Base-by-base conservation (phyloP, 2,113 vertebrate species). In the Gymnobelideus leadbeateri region DNA sequence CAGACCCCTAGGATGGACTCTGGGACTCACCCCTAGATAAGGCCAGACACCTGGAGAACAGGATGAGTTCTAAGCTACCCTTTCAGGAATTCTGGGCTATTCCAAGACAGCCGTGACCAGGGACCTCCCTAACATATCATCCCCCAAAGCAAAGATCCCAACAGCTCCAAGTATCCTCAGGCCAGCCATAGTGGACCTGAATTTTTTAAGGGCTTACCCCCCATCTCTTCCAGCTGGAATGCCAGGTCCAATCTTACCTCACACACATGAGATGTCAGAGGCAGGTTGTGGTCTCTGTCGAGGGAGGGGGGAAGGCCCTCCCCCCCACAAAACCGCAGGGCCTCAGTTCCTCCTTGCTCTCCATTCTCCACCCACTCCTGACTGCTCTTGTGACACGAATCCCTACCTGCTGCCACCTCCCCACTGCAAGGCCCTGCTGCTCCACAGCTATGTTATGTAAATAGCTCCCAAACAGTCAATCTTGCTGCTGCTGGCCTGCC, bases 401-500 rank as follows among this genome's bases (percentile, higher is more conserved):
- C 55, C 55, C 1, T 28, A 57, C 8, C 55, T 31, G 26, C 25
- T 26, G 24, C 7, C 24, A 91, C 7, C 31, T 51, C 43, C 53
- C 26, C 31, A 95, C 11, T 57, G 19, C 90, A 51, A 91, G 50
- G 49, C 94, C n/a, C 92, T n/a, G 52, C 91, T 3, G 8, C 10
- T 37, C 93, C 26, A 50, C 53, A 89, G 51, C 19, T 90, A 16
- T 4, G 23, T 52, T 95, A 51, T 12, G 10, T 10, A 10, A 51
- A 10, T 1, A 52, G 91, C n/a, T 95, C 52, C 46, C 52, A 90
- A 11, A 90, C 25, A 84, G 92, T 0, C 91, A 46, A 89, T 47
- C n/a, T 49, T 89, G 90, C 9, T 94, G 7, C 92, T 50, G 94
- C 11, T 50, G 95, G 90, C 51, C 91, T 25, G 51, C 47, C 47